Conservation (phyloP, 2,113 vertebrate species). For the Cyprinus carpio region DNA sequence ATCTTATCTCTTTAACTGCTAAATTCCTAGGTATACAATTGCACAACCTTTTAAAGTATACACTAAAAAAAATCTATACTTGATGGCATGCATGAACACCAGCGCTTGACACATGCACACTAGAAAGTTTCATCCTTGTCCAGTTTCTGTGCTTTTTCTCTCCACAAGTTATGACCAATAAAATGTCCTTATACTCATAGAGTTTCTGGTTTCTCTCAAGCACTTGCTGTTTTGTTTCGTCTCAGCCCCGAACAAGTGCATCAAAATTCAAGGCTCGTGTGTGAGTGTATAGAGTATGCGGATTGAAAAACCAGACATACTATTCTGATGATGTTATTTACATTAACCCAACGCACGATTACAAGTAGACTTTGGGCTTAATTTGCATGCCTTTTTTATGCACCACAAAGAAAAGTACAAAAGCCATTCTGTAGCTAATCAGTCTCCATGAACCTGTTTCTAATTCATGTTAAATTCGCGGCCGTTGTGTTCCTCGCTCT, state of each 20-base stretch:
- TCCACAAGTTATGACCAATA: background rate
- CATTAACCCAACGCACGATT: background rate
- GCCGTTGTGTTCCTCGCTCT: background rate
- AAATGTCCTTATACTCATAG: too few relatives aligned
- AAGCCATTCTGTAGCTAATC: slow-evolving; percentile 2
- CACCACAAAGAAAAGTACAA: background rate
- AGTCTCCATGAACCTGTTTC: slow-evolving; percentile 24
- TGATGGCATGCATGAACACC: too few relatives aligned
- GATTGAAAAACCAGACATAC: background rate
- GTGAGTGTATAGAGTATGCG: background rate
- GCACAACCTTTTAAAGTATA: too few relatives aligned
- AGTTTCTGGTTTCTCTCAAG: too few relatives aligned
- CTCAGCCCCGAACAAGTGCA: background rate
- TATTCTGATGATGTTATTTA: background rate
- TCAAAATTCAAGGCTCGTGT: background rate
- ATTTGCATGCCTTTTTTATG: background rate
- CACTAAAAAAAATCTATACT: too few relatives aligned
- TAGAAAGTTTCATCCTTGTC: background rate
- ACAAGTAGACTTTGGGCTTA: background rate
- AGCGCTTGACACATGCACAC: too few relatives aligned
- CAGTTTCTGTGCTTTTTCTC: background rate
- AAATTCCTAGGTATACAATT: background rate
- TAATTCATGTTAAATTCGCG: slow-evolving; percentile 18
- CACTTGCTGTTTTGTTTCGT: background rate
- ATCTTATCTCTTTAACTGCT: background rate